phyloP scores from a whole-genome alignment of 1,140 invertebrate species.

The Pomacea maculata region DNA sequence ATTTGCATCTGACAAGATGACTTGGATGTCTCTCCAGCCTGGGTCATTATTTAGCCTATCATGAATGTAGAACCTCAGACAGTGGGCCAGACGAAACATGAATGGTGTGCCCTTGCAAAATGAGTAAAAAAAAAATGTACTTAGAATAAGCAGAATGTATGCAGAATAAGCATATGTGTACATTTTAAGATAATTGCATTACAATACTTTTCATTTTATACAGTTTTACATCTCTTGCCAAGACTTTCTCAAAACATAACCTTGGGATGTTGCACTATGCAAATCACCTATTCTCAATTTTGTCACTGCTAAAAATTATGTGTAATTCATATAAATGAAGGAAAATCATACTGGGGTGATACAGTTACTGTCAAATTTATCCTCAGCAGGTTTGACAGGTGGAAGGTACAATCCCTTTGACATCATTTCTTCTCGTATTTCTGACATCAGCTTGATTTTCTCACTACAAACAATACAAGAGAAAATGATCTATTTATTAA shows the following conservation, averaged over 20 bases:
- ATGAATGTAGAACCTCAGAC: slow-evolving; percentile 96
- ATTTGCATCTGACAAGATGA: slow-evolving; percentile 98
- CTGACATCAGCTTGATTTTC: slow-evolving; percentile 83
- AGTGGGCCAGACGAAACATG: slow-evolving; percentile 93
- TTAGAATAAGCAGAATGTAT: background rate
- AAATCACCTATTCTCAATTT: no score
- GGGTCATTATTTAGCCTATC: slow-evolving; percentile 93
- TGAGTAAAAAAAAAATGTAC: background rate
- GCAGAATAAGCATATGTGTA: no score
- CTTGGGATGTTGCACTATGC: no score
- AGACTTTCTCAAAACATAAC: no score
- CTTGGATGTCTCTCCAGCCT: slow-evolving; percentile 92
- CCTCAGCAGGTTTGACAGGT: slow-evolving; percentile 87
- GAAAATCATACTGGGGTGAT: slow-evolving; percentile 82
- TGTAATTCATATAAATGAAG: background rate
- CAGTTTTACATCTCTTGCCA: no score
- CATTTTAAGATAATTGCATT: no score
- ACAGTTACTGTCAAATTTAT: slow-evolving; percentile 98
- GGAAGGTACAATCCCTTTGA: slow-evolving; percentile 84
- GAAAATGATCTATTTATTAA: background rate
- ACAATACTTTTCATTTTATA: no score
- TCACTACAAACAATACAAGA: slow-evolving; percentile 69
- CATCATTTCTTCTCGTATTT: slow-evolving; percentile 72
- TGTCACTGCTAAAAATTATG: no score
- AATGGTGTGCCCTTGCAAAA: slow-evolving; percentile 88